Evolutionary conservation across 2,888 invertebrate species (phyloP), one percentile per base, ranked within the genome.

Genomic region (Campoplex nolae): DNA sequence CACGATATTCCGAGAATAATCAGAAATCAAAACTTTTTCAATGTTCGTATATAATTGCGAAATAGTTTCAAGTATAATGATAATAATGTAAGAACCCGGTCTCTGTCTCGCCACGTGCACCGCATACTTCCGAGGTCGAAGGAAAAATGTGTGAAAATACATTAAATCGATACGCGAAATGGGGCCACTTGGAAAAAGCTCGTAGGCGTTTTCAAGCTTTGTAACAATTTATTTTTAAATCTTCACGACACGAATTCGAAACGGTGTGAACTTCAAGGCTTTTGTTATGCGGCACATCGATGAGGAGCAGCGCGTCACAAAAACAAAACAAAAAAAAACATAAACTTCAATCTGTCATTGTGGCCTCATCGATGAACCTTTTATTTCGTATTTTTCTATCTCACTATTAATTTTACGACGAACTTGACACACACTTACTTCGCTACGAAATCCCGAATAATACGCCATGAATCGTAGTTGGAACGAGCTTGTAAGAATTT

Each of bases 81-180:
- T 56, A 51, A 71, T 73, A 38, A 75, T 35, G 62, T 82, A 48
- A 79, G 45, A 28, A 92, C 91, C 89, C 91, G 88, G 86, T 91
- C 92, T 83, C 90, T 90, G 87, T 92, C 92, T 65, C 91, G 89
- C 92, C 91, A 92, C 74, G 91, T 91, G 87, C 88, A 90, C 83
- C 89, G 87, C 92, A 93, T 93, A 62, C 35, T 88, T 77, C 18
- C 45, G 62, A 58, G 38, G 38, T 28, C 71, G 76, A 58, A 70
- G 68, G 71, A 32, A 62, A 28, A 56, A 74, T 11, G 78, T 23
- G 67, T 23, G 67, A 67, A 71, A 70, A 58, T 73, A 16, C 56
- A 54, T 45, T 18, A 48, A 82, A 48, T 78, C 68, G 71, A 70
- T 74, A 56, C 42, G 65, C 42, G 65, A 67, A 80, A 71, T 54